Percentiles rank a stretch among this genome's conserved stretches.
Conservation (phyloP, 2,888 invertebrate species). For the Criorhina ranunculi region DNA sequence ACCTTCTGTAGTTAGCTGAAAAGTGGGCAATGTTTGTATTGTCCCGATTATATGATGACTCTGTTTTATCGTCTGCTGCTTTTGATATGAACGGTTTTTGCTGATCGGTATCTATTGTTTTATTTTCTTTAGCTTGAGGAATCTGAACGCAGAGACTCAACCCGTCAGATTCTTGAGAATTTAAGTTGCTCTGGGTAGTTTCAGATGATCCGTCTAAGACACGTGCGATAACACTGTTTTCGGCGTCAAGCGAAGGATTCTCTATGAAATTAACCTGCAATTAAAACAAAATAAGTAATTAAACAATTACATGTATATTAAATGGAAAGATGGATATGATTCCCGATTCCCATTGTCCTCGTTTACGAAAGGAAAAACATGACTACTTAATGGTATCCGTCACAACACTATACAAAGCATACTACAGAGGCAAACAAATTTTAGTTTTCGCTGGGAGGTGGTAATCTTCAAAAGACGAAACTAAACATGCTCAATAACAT, state of each 20-base stretch:
- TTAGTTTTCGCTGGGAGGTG: no score
- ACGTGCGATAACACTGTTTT: slow-evolving; percentile 76
- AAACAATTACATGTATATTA: neutral
- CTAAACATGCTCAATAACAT: no score
- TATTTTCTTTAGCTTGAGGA: slow-evolving; percentile 25
- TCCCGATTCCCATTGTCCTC: no score
- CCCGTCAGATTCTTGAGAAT: slow-evolving; percentile 36
- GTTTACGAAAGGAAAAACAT: no score
- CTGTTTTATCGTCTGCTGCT: slow-evolving; percentile 17
- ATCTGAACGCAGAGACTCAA: slow-evolving; percentile 17
- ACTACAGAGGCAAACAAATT: no score
- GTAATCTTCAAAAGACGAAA: no score
- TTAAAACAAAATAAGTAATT: slow-evolving; percentile 1
- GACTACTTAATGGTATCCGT: no score
- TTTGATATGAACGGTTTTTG: slow-evolving; percentile 44
- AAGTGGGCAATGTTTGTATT: slow-evolving; percentile 10
- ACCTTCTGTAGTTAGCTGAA: neutral
- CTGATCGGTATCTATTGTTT: slow-evolving; percentile 28
- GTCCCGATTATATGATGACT: neutral
- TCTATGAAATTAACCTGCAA: slow-evolving; percentile 78
- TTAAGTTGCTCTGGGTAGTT: neutral
- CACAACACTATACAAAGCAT: no score
- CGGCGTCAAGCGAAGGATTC: slow-evolving; percentile 70
- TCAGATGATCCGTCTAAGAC: slow-evolving; percentile 72
- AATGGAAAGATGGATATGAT: no score